Percentiles rank a stretch among this genome's conserved stretches.
These are phyloP conservation scores for Astyanax mexicanus DNA, from an alignment of 2,797 vertebrate species.

Conservation along the genomic window DNA sequence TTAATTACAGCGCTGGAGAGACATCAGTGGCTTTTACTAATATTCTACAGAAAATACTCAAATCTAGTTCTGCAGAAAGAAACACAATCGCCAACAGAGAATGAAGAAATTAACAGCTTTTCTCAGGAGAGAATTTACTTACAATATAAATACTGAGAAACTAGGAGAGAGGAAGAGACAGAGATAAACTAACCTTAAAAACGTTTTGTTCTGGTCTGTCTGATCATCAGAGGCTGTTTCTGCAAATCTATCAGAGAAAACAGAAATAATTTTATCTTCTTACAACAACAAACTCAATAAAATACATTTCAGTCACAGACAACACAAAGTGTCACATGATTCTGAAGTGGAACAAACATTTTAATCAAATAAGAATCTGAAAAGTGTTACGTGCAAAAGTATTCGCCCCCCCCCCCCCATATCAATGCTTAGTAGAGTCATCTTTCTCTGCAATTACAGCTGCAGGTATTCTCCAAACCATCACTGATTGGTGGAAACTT, in stretches of 20 bases:
- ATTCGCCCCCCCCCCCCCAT: too few species aligned
- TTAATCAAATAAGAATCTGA: too few species aligned
- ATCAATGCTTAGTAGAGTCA: too few species aligned
- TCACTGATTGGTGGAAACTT: too few species aligned
- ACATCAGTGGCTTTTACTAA: constrained; percentile 10
- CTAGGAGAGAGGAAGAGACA: constrained; percentile 3
- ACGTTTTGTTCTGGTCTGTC: constrained; percentile 12
- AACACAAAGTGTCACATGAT: too few species aligned
- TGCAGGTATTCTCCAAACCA: too few species aligned
- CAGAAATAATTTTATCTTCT: not conserved
- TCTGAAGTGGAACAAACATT: too few species aligned
- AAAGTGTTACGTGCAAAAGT: too few species aligned
- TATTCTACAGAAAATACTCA: constrained; percentile 9
- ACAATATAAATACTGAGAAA: constrained; percentile 16
- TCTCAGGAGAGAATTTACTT: not conserved
- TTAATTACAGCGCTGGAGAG: constrained; percentile 25
- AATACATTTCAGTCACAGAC: too few species aligned
- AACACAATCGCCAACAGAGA: not conserved
- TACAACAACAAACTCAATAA: too few species aligned
- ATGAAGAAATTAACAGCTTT: not conserved
- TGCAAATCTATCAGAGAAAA: constrained; percentile 20
- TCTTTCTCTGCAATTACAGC: too few species aligned
- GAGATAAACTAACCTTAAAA: constrained; percentile 37
- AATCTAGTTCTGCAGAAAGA: constrained; percentile 3
- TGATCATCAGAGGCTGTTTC: not conserved